These are phyloP conservation scores for Reticulitermes lucifugus DNA, from an alignment of 2,888 invertebrate species.

Conservation along the genomic window DNA sequence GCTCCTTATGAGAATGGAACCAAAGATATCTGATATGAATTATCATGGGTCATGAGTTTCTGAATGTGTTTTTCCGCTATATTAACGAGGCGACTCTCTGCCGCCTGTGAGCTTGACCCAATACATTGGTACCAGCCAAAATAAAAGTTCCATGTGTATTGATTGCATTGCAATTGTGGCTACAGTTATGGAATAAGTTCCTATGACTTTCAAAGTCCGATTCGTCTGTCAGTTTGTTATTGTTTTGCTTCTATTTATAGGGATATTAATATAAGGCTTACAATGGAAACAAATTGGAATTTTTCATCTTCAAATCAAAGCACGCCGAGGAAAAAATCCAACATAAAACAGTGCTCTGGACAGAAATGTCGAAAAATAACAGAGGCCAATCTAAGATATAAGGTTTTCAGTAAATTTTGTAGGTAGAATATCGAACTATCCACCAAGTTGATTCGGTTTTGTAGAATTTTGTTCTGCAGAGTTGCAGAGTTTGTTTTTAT, in stretches of 20 bases:
- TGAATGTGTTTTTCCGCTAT: no score
- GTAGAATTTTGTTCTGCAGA: no score
- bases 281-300: background rate
- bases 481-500: no score
- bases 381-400: no score
- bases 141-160: background rate
- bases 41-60: no score
- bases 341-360: background rate
- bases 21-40: no score
- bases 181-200: background rate
- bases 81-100: background rate
- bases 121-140: background rate
- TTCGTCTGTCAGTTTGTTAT: background rate
- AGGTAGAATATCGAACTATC: no score
- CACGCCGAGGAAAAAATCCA: background rate
- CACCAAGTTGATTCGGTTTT: no score
- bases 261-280: background rate
- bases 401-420: no score
- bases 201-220: background rate
- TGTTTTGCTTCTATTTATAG: slow-evolving; percentile 3
- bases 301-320: background rate
- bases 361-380: no score
- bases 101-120: background rate
- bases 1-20: no score
- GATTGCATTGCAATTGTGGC: background rate